phyloP scores from a whole-genome alignment of 1,140 invertebrate species.

The Aporrectodea caliginosa region DNA sequence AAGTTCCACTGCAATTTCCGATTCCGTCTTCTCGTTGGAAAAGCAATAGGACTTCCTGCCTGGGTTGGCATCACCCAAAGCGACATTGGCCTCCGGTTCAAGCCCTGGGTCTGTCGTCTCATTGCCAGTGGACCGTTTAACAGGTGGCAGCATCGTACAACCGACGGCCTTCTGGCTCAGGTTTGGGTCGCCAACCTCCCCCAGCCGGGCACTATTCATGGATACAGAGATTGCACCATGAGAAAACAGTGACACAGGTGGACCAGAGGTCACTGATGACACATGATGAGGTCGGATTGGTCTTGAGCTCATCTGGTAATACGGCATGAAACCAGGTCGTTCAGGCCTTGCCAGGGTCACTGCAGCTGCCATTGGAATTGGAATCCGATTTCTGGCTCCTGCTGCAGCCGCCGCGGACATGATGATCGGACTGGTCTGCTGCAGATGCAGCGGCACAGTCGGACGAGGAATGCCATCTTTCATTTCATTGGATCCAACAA shows the following conservation, averaged over 20 bases:
- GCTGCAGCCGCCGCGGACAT: not conserved
- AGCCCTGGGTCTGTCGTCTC: not conserved
- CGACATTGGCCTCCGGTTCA: not conserved
- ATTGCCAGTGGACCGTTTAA: not conserved
- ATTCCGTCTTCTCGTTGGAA: not conserved
- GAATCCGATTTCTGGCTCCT: not conserved
- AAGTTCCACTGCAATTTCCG: too few species aligned
- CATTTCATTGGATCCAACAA: not conserved
- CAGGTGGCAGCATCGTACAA: not conserved
- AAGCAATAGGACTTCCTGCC: not conserved
- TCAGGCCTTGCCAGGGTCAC: too few species aligned
- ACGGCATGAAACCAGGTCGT: too few species aligned
- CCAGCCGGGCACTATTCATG: too few species aligned
- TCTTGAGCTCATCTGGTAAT: too few species aligned
- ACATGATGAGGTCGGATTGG: too few species aligned
- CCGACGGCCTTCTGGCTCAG: too few species aligned
- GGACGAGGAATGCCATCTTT: not conserved
- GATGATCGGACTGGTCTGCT: not conserved
- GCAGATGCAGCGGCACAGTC: not conserved
- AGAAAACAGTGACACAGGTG: too few species aligned
- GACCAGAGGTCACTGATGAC: too few species aligned
- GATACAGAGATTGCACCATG: too few species aligned
- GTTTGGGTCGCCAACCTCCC: too few species aligned
- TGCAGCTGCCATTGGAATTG: too few species aligned
- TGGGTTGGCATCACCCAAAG: not conserved